phyloP scores from a whole-genome alignment of 2,113 vertebrate species.

The Xyrauchen texanus region DNA sequence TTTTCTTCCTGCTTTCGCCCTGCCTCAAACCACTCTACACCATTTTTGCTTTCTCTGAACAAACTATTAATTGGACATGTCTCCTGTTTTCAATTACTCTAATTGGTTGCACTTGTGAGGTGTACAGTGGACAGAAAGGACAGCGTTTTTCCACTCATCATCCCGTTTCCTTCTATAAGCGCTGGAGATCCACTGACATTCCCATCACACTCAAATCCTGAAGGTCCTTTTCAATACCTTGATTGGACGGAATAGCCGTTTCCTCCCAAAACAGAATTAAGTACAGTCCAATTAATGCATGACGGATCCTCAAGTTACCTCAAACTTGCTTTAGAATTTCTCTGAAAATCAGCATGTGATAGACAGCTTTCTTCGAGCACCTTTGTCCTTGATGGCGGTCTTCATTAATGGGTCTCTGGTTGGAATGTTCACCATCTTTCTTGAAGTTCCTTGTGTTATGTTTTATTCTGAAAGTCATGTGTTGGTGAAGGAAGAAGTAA shows the following conservation, averaged over 20 bases:
- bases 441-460: neutral
- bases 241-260: constrained; percentile 44
- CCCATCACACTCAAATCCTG: constrained; percentile 38
- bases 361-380: constrained; percentile 36
- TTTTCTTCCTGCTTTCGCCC: constrained; percentile 52
- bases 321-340: constrained; percentile 33
- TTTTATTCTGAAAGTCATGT: neutral
- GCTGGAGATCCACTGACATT: constrained; percentile 31
- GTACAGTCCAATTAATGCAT: constrained; percentile 47
- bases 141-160: constrained; percentile 53
- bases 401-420: neutral
- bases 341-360: constrained; percentile 20
- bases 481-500: too few species aligned
- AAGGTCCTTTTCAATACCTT: constrained; percentile 49
- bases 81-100: constrained; percentile 65
- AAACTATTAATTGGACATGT: constrained; percentile 63
- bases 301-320: constrained; percentile 51
- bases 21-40: constrained; percentile 43
- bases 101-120: constrained; percentile 62
- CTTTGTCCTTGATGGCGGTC: neutral
- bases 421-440: neutral
- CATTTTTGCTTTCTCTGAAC: constrained; percentile 39
- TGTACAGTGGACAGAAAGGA: constrained; percentile 51
- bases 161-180: constrained; percentile 38
- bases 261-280: constrained; percentile 31